phyloP scores from a whole-genome alignment of 2,113 vertebrate genomes.

The Mobula birostris region DNA sequence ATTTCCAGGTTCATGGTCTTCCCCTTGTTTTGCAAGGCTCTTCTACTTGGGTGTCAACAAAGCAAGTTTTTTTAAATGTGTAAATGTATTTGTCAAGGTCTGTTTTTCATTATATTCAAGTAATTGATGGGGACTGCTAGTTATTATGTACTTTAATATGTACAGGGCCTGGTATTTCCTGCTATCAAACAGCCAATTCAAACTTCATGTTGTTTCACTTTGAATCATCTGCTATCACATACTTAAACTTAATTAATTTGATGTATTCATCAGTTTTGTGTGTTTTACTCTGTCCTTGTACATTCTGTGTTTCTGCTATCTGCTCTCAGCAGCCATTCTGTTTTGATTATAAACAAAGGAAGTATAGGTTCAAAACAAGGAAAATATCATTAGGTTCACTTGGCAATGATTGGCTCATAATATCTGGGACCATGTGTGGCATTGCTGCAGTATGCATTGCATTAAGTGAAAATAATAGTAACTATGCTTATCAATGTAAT shows the following conservation, averaged over 20 bases:
- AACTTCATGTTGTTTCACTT: slow-evolving; percentile 29
- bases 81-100: slow-evolving; percentile 1
- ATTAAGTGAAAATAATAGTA: no score
- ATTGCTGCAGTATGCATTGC: not conserved
- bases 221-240: slow-evolving; percentile 4
- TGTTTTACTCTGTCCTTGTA: not conserved
- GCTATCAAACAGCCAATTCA: slow-evolving; percentile 32
- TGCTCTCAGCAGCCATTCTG: not conserved
- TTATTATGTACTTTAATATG: slow-evolving; percentile 37
- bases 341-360: slow-evolving; percentile 2
- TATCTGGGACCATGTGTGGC: not conserved
- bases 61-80: not conserved
- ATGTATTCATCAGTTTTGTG: not conserved
- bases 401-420: slow-evolving; percentile 6
- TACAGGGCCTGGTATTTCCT: slow-evolving; percentile 34
- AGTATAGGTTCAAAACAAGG: not conserved
- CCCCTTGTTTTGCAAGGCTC: slow-evolving; percentile 18
- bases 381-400: not conserved
- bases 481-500: no score
- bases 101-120: slow-evolving; percentile 3
- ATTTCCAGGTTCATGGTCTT: not conserved
- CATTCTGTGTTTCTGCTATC: not conserved
- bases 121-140: slow-evolving; percentile 24
- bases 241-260: slow-evolving; percentile 7
- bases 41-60: slow-evolving; percentile 23